A percentile compares a stretch with the other conserved stretches of the same genome.
These are phyloP conservation scores for Edolisoma coerulescens DNA, from an alignment of 2,113 vertebrate genomes.

Conservation along the genomic window DNA sequence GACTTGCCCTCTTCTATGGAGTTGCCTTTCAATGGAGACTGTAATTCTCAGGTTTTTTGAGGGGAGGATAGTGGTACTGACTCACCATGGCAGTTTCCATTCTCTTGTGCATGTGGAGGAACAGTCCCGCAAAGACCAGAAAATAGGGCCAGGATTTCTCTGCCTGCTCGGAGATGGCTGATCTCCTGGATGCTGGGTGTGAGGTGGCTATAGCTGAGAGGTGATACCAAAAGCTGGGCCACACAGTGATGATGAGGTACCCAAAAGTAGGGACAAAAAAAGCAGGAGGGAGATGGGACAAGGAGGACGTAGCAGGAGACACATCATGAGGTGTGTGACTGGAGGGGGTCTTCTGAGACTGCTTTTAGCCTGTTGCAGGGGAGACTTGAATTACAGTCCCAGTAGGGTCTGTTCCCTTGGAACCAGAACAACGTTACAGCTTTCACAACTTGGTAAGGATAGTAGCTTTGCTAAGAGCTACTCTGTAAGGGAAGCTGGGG, in stretches of 20 bases:
- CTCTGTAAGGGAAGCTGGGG: background rate
- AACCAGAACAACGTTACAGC: background rate
- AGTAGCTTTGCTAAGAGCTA: background rate
- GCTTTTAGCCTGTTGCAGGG: background rate
- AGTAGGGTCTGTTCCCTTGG: background rate
- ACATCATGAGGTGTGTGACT: accelerated
- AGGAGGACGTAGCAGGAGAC: background rate
- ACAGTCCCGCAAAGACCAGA: background rate
- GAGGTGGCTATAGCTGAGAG: background rate
- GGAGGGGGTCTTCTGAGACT: background rate
- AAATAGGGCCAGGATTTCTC: background rate
- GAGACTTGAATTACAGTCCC: background rate
- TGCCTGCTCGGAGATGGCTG: background rate
- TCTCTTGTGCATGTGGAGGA: accelerated
- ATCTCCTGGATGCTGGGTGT: background rate
- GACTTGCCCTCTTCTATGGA: background rate
- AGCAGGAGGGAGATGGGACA: too few species aligned
- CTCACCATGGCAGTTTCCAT: background rate
- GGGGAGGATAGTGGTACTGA: background rate
- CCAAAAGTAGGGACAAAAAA: background rate
- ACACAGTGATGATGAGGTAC: accelerated
- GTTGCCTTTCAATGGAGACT: background rate
- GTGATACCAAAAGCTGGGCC: background rate
- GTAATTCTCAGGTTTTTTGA: background rate
- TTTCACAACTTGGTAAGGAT: background rate